These are phyloP conservation scores for Leptocoma aspasia DNA, from an alignment of 2,113 vertebrate genomes.

Conservation along the genomic window DNA sequence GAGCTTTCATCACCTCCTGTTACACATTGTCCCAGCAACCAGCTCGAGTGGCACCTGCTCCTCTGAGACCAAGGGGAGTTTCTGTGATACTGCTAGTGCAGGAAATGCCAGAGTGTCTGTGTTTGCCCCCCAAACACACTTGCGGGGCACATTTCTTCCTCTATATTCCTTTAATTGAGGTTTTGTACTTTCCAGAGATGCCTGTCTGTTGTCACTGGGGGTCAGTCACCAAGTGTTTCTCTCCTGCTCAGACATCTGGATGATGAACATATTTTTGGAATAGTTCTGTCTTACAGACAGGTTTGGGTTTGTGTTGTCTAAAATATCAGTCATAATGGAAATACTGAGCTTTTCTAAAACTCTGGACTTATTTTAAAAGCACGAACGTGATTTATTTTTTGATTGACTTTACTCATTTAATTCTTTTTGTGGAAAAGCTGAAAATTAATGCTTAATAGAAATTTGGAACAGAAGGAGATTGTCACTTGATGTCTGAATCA, in stretches of 20 bases:
- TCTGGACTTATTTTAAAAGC: neutral
- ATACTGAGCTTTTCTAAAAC: neutral
- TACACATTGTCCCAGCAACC: neutral
- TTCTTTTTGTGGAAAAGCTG: neutral
- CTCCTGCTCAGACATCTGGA: neutral
- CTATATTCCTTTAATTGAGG: neutral
- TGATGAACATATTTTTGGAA: neutral
- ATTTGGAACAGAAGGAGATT: constrained; percentile 4
- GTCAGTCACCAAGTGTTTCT: neutral
- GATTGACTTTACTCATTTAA: neutral
- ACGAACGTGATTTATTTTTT: neutral
- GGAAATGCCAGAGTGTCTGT: neutral
- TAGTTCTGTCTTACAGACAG: neutral
- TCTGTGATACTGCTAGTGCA: neutral
- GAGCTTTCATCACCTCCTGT: neutral
- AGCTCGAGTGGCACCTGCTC: neutral
- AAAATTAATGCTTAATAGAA: constrained; percentile 14
- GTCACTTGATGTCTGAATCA: constrained; percentile 57
- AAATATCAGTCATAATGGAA: neutral
- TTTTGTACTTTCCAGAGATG: neutral
- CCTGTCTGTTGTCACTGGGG: neutral
- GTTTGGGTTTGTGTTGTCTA: neutral
- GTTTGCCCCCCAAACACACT: neutral
- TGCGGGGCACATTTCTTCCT: neutral
- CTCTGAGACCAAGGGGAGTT: neutral